A percentile compares a stretch with the other conserved stretches of the same genome.
Evolutionary conservation across 2,888 invertebrate genomes (phyloP).

Genomic region (Crocallis elinguaria): DNA sequence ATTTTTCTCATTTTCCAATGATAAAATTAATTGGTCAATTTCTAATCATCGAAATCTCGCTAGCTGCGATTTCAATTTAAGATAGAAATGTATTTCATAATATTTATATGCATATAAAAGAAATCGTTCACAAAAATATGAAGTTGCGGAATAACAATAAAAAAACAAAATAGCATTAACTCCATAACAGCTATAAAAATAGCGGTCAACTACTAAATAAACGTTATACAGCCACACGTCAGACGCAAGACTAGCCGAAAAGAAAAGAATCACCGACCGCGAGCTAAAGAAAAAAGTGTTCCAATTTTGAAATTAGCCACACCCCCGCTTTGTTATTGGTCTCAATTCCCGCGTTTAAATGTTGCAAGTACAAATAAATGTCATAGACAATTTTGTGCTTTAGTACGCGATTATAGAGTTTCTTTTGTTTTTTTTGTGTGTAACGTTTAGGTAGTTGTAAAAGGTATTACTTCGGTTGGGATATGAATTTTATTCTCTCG

Average conservation of each 20-base stretch:
- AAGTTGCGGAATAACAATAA: background rate
- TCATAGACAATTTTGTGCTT: constrained; percentile 7
- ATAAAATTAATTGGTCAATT: too few relatives aligned
- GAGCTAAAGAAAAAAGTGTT: constrained; percentile 70
- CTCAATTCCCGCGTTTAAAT: constrained; percentile 43
- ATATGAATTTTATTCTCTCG: constrained; percentile 59
- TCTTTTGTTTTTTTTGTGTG: background rate
- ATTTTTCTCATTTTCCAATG: too few relatives aligned
- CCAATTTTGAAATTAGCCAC: constrained; percentile 78
- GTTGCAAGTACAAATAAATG: constrained; percentile 35
- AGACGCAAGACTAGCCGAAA: constrained; percentile 55
- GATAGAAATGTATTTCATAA: too few relatives aligned
- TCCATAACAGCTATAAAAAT: constrained; percentile 10
- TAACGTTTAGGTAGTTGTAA: constrained; percentile 19
- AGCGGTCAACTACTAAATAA: constrained; percentile 17
- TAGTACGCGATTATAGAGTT: constrained; percentile 5
- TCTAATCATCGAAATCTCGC: too few relatives aligned
- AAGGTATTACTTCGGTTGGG: constrained; percentile 34
- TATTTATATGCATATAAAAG: background rate
- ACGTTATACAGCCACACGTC: constrained; percentile 39
- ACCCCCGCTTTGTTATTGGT: constrained; percentile 78
- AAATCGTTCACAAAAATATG: background rate
- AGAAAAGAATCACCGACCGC: constrained; percentile 54
- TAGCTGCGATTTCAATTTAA: too few relatives aligned
- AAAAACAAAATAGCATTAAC: constrained; percentile 12